Evolutionary conservation across 2,888 invertebrate genomes (phyloP).

Genomic region (Drosophila mayaguana): DNA sequence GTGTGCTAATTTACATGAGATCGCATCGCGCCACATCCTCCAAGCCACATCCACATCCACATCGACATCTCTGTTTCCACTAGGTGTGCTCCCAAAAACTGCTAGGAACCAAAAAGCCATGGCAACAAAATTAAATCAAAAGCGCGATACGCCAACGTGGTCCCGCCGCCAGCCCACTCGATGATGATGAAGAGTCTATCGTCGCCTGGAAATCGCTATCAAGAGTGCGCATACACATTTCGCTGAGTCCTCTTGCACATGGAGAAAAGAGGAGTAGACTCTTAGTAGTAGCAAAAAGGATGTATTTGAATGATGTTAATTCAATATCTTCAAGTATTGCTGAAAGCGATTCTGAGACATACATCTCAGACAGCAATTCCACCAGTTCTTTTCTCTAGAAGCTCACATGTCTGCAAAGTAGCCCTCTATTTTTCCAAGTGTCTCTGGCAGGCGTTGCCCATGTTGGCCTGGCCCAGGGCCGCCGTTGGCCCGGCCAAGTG

Average conservation of each 20-base stretch:
- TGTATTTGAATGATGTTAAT: background rate
- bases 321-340: too few species aligned
- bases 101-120: slow-evolving; percentile 16
- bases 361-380: too few species aligned
- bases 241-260: slow-evolving; percentile 30
- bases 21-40: slow-evolving; percentile 69
- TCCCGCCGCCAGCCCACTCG: slow-evolving; percentile 70
- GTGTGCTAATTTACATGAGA: slow-evolving; percentile 81
- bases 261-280: slow-evolving; percentile 1
- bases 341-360: too few species aligned
- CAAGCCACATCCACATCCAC: slow-evolving; percentile 35
- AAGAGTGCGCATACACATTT: slow-evolving; percentile 38
- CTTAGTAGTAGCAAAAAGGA: background rate
- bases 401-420: background rate
- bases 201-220: slow-evolving; percentile 59
- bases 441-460: slow-evolving; percentile 27
- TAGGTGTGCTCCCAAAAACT: slow-evolving; percentile 52
- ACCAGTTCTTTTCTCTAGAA: background rate
- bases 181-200: slow-evolving; percentile 76
- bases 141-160: slow-evolving; percentile 79
- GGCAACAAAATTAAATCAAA: slow-evolving; percentile 77
- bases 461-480: slow-evolving; percentile 39
- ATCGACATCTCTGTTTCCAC: slow-evolving; percentile 74
- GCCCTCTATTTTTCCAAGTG: slow-evolving; percentile 23
- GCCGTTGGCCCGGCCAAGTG: slow-evolving; percentile 40